Evolutionary conservation across 1,140 invertebrate genomes (phyloP), one percentile per base, ranked within the genome.

Genomic region (Hylaeus volcanicus): DNA sequence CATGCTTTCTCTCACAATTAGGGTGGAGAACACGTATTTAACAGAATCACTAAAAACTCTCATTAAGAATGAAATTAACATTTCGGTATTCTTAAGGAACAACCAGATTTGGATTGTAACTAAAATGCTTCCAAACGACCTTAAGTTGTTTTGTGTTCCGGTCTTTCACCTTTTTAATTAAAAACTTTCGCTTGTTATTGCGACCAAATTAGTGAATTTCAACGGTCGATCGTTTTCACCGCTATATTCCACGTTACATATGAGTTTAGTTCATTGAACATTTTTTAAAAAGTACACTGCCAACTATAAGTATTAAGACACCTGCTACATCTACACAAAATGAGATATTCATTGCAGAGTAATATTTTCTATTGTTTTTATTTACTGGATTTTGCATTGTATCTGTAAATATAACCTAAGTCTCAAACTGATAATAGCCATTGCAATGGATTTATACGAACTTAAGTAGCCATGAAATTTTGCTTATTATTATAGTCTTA

Each of bases 1-100:
- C 70, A 39, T 83, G 60, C 70, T 84, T 84, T 84, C 81, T 83
- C 83, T 74, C 48, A 45, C 48, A 79, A 84, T 84, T 74, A 58
- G 58, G 53, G 41, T 53, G 53, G 37, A 79, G 68, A 83, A 71
- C 66, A 48, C 8, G 39, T 60, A 74, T 74, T 79, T 79, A 83
- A 65, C 39, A 5, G 63, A 66, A 69, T 43, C 48, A 55, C 72
- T 78, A 37, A 83, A 83, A 79, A 70, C 65, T 11, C 53, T 79
- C 58, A 64, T 84, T 83, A 83, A 79, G 48, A 39, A 6, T 14
- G 6, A 58, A 82, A 53, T 26, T 66, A 48, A n/a, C 45, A 12
- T 63, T 48, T 77, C 15, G 55, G 61, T 60, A 45, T 6, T 37
- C 37, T 61, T 65, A 82, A 71, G 41, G 43, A 43, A 39, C 26